Conservation (phyloP, 2,113 vertebrate genomes). For the Stegastes partitus region DNA sequence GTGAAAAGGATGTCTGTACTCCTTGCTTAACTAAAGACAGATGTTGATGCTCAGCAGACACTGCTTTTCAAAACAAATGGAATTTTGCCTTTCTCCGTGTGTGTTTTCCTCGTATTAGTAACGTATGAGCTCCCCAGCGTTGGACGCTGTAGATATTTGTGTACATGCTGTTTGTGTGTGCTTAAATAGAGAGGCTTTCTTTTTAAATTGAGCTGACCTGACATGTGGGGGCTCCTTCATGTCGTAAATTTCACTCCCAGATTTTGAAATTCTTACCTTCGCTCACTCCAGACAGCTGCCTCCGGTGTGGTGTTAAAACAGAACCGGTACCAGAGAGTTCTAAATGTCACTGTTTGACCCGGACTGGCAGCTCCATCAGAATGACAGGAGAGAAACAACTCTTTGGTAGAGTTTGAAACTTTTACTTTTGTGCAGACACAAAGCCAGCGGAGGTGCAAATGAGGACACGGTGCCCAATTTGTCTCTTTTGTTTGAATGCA, state of each 20-base stretch:
- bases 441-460: slow-evolving; percentile 11
- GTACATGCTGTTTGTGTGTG: background rate
- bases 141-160: slow-evolving; percentile 28
- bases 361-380: slow-evolving; percentile 24
- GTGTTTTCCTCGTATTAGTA: slow-evolving; percentile 64
- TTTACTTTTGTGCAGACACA: background rate
- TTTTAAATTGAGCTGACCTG: slow-evolving; percentile 51
- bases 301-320: slow-evolving; percentile 29
- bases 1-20: slow-evolving; percentile 83
- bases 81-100: slow-evolving; percentile 64
- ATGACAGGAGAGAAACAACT: slow-evolving; percentile 2
- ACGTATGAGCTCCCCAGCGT: slow-evolving; percentile 37
- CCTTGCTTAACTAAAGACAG: slow-evolving; percentile 81
- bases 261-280: slow-evolving; percentile 38
- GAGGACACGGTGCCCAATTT: background rate
- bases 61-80: slow-evolving; percentile 76
- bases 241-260: slow-evolving; percentile 56
- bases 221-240: slow-evolving; percentile 52
- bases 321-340: slow-evolving; percentile 14
- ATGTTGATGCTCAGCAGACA: slow-evolving; percentile 81
- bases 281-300: slow-evolving; percentile 38
- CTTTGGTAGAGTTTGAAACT: slow-evolving; percentile 29
- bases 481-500: background rate
- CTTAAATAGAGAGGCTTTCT: slow-evolving; percentile 13
- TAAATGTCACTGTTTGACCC: slow-evolving; percentile 41